Evolutionary conservation across 1,140 invertebrate genomes (phyloP).

Genomic region (Cotesia chilonis): DNA sequence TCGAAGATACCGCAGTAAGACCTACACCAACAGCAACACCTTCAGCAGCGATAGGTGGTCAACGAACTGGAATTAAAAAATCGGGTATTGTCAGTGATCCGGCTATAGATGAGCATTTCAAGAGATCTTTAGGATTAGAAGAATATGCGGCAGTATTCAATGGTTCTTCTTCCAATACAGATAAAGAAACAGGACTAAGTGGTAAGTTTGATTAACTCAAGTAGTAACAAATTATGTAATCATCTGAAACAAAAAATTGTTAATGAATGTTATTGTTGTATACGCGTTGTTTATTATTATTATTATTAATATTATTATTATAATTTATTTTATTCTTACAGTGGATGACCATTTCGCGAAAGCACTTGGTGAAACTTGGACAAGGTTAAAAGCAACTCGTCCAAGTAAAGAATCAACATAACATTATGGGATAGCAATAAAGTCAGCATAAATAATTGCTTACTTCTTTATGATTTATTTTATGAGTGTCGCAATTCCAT

Average conservation of each 20-base stretch:
- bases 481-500: constrained; percentile 36
- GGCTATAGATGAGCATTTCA: constrained; percentile 95
- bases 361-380: constrained; percentile 93
- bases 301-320: neutral
- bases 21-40: constrained; percentile 57
- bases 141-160: constrained; percentile 85
- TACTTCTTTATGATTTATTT: constrained; percentile 21
- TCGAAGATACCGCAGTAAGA: constrained; percentile 59
- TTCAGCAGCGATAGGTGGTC: constrained; percentile 54
- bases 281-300: neutral
- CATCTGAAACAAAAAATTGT: neutral
- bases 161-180: constrained; percentile 60
- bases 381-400: constrained; percentile 76
- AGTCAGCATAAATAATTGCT: constrained; percentile 13
- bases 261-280: constrained; percentile 20
- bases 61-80: constrained; percentile 57
- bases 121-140: constrained; percentile 84
- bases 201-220: constrained; percentile 44
- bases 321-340: constrained; percentile 43
- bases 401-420: constrained; percentile 61
- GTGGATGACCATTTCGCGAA: constrained; percentile 97
- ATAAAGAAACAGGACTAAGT: constrained; percentile 62
- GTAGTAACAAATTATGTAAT: neutral
- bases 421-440: constrained; percentile 35
- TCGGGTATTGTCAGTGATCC: constrained; percentile 73